Evolutionary conservation across 2,888 invertebrate genomes (phyloP).

Genomic region (Microctonus hyperodae): DNA sequence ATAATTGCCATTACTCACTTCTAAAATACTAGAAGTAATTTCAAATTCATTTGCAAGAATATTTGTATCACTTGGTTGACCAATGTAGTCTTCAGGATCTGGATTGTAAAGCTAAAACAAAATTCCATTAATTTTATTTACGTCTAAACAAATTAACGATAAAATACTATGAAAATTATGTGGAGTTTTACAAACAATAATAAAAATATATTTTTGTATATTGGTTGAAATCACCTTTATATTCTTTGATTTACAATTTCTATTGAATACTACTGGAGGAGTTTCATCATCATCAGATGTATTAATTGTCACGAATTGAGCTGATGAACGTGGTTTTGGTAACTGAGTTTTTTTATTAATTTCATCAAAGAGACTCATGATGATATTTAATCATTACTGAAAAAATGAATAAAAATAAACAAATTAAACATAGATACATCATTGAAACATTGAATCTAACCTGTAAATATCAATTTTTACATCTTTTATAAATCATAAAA

Average conservation of each 20-base stretch:
- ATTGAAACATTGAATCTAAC: no score
- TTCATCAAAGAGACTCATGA: constrained; percentile 1
- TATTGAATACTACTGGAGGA: background rate
- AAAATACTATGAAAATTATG: no score
- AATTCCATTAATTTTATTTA: no score
- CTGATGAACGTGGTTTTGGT: background rate
- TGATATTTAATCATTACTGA: background rate
- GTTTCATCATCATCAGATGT: background rate
- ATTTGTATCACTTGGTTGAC: background rate
- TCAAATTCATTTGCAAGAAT: background rate
- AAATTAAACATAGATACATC: background rate
- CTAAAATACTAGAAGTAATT: background rate
- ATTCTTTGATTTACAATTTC: background rate
- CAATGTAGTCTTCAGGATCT: background rate
- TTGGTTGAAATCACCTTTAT: background rate
- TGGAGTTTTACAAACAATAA: no score
- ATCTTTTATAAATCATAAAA: no score
- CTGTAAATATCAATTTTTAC: background rate
- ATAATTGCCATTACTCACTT: background rate
- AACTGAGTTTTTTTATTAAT: background rate
- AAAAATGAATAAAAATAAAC: background rate
- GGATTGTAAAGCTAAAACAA: background rate
- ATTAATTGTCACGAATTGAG: background rate
- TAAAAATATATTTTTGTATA: background rate
- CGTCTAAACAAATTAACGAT: no score